Percentiles rank a stretch among this genome's conserved stretches.
Evolutionary conservation across 2,888 invertebrate species (phyloP).

Genomic region (Orchesella flavescens): DNA sequence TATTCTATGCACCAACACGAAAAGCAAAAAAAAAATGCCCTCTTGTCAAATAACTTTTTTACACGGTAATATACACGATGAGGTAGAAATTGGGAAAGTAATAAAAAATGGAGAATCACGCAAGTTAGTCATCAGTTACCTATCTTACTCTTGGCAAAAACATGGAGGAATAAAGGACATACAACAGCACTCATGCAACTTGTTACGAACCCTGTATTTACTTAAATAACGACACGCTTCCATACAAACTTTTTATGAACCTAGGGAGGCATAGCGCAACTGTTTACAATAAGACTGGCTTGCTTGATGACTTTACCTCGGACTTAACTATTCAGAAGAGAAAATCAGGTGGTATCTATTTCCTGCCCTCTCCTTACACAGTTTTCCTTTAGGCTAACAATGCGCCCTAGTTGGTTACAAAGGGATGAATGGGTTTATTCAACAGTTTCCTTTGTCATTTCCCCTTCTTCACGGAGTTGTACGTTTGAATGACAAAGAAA

Average conservation of each 20-base stretch:
- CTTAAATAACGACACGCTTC: too few species aligned
- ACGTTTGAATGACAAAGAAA: neutral
- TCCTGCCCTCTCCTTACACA: neutral
- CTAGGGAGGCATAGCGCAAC: too few species aligned
- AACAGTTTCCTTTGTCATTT: slow-evolving; percentile 23
- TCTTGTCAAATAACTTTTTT: slow-evolving; percentile 4
- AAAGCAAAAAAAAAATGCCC: neutral
- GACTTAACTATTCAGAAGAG: neutral
- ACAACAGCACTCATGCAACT: too few species aligned
- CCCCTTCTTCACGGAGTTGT: neutral
- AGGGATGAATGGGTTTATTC: slow-evolving; percentile 31
- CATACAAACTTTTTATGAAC: too few species aligned
- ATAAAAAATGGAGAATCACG: slow-evolving; percentile 53
- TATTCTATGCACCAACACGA: neutral
- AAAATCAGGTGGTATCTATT: slow-evolving; percentile 24
- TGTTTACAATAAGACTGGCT: too few species aligned
- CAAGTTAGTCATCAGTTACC: slow-evolving; percentile 26
- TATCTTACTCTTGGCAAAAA: neutral
- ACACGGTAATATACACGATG: slow-evolving; percentile 9
- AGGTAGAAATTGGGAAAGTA: slow-evolving; percentile 39
- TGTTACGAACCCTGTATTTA: too few species aligned
- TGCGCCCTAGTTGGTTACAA: neutral
- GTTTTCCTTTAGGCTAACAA: neutral
- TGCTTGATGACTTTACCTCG: too few species aligned
- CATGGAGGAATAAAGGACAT: too few species aligned